Evolutionary conservation across 2,113 vertebrate genomes (phyloP).

Genomic region (Mystacornis crossleyi): DNA sequence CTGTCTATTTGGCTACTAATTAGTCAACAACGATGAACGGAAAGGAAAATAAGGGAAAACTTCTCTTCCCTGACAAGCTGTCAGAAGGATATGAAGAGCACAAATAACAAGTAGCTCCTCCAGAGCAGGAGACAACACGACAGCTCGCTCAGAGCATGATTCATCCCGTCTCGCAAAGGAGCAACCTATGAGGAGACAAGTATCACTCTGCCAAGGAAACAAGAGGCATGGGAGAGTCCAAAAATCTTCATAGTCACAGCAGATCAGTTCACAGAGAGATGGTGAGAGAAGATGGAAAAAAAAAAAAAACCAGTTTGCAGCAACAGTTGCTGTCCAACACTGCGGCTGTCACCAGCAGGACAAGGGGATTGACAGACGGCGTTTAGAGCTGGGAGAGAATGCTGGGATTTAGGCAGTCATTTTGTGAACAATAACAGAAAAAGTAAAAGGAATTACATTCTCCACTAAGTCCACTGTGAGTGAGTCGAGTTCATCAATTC

Average conservation of each 20-base stretch:
- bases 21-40: constrained; percentile 27
- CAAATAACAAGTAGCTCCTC: constrained; percentile 28
- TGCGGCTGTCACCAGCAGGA: neutral
- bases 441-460: neutral
- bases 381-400: neutral
- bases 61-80: constrained; percentile 46
- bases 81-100: neutral
- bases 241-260: neutral
- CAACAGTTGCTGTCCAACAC: neutral
- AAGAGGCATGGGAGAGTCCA: neutral
- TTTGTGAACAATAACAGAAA: neutral
- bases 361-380: neutral
- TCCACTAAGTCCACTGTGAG: neutral
- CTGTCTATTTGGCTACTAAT: constrained; percentile 52
- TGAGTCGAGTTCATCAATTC: neutral
- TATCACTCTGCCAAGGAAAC: neutral
- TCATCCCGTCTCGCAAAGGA: neutral
- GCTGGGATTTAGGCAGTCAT: neutral
- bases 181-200: neutral
- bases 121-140: neutral
- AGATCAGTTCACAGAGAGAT: neutral
- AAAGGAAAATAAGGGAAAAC: constrained; percentile 38
- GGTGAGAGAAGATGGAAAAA: neutral
- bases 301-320: fast-evolving
- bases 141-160: neutral